Percentiles rank a stretch among this genome's conserved stretches.
phyloP scores from a whole-genome alignment of 2,797 vertebrate genomes.

The Parotocinclus haroldoi region DNA sequence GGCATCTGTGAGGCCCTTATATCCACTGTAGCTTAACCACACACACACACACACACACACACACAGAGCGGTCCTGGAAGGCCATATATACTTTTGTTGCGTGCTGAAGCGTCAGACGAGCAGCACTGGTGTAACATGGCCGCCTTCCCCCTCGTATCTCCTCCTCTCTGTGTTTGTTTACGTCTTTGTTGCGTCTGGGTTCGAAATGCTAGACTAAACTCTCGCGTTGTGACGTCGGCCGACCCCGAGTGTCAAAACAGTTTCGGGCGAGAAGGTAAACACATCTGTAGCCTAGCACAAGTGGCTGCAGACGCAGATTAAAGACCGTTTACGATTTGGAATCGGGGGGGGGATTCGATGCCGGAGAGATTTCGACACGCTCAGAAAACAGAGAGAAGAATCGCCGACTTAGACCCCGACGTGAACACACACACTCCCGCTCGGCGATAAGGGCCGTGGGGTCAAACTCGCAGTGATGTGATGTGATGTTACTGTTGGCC shows the following conservation, averaged over 20 bases:
- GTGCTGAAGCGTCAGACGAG: too few relatives aligned
- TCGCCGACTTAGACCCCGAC: not conserved
- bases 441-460: slow-evolving; percentile 9
- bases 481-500: slow-evolving; percentile 2
- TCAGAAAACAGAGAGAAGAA: slow-evolving; percentile 37
- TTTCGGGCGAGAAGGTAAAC: not conserved
- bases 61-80: slow-evolving; percentile 5
- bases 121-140: too few relatives aligned
- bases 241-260: slow-evolving; percentile 4
- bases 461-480: slow-evolving; percentile 20
- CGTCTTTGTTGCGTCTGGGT: not conserved
- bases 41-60: slow-evolving; percentile 8
- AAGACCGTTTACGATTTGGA: too few relatives aligned
- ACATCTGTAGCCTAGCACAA: slow-evolving; percentile 9
- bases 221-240: slow-evolving; percentile 2
- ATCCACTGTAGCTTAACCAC: not conserved
- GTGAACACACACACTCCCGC: not conserved
- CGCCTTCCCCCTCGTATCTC: not conserved
- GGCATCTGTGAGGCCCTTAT: not conserved
- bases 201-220: not conserved
- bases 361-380: slow-evolving; percentile 3
- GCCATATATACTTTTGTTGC: too few relatives aligned
- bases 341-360: too few relatives aligned
- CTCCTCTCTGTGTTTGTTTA: not conserved
- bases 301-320: slow-evolving; percentile 1